Conservation (phyloP, 2,797 vertebrate genomes). For the Sebastes wilsoni region DNA sequence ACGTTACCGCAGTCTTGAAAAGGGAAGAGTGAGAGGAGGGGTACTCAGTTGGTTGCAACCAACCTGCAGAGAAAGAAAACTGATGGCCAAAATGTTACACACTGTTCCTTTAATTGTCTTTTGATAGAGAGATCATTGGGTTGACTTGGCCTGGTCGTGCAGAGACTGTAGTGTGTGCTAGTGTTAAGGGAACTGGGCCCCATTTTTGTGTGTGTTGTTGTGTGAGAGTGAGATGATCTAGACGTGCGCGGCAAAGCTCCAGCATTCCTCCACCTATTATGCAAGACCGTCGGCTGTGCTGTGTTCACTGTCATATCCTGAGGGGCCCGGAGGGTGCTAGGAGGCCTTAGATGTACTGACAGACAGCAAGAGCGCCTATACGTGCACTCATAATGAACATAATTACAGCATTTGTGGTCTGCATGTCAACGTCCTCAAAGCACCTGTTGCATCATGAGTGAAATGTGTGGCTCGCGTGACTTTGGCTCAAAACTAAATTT, state of each 20-base stretch:
- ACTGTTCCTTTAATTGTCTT: neutral
- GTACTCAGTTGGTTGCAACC: no score
- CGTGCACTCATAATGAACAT: neutral
- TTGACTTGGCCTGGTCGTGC: neutral
- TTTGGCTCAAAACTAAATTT: neutral
- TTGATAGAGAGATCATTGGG: neutral
- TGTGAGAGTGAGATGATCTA: slow-evolving; percentile 50
- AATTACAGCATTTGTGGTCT: neutral
- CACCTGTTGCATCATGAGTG: neutral
- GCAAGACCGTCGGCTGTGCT: slow-evolving; percentile 53
- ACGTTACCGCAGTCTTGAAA: no score
- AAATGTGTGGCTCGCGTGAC: neutral
- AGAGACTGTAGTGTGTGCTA: slow-evolving; percentile 7
- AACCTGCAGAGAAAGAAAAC: no score
- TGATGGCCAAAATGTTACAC: no score
- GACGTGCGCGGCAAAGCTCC: slow-evolving; percentile 51
- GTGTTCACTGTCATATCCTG: slow-evolving; percentile 3
- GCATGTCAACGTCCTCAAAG: neutral
- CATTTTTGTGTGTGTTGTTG: slow-evolving; percentile 2
- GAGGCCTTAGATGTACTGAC: neutral
- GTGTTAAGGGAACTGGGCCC: slow-evolving; percentile 19
- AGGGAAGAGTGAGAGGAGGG: no score
- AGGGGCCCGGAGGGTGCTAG: slow-evolving; percentile 11
- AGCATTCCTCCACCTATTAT: slow-evolving; percentile 77
- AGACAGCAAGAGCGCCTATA: neutral